Base-by-base conservation (phyloP, 2,888 invertebrate genomes). In the Dynastes hyllus region DNA sequence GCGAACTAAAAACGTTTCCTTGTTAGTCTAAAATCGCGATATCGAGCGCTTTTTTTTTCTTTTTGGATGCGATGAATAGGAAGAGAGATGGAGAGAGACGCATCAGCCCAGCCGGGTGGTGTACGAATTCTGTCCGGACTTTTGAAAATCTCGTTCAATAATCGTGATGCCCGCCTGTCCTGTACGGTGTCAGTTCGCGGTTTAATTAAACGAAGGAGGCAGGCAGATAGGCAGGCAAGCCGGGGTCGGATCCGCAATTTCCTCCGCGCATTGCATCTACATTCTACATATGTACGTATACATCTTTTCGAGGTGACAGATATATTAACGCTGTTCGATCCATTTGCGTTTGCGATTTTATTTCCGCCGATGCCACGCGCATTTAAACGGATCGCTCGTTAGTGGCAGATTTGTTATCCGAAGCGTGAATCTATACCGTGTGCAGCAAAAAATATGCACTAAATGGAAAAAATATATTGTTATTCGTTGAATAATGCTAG, bases 121-220 rank as follows among this genome's bases (percentile, higher is more conserved):
- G 32, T 37, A 37, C 45, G 45, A 45, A 45, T 45, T 45, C 45
- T 29, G 65, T 63, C 51, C 6, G 16, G 22, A 16, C 76, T 76
- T 70, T 53, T 51, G 76, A 76, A 63, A 76, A 66, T 76, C 65
- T 53, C 51, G 53, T n/a, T 76, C 51, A 66, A 66, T 76, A 76
- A 76, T 76, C 63, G 76, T 65, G 51, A 65, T 79, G 77, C 45
- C 45, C 45, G 45, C 78, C 77, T 77, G 77, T 75, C 78, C 66
- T 77, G 70, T 70, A 29, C 53, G 75, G 73, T 77, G 81, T 81
- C 77, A 80, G 78, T 75, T 77, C 69, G 81, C 70, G 80, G 81
- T 81, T 81, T 81, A 81, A 81, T 81, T 81, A 81, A 80, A 78
- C 55, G 69, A 29, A 69, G 77, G 69, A 45, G 63, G 58, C 2